Base-by-base conservation (phyloP, 2,797 vertebrate species). In the Benthosema pterotum region DNA sequence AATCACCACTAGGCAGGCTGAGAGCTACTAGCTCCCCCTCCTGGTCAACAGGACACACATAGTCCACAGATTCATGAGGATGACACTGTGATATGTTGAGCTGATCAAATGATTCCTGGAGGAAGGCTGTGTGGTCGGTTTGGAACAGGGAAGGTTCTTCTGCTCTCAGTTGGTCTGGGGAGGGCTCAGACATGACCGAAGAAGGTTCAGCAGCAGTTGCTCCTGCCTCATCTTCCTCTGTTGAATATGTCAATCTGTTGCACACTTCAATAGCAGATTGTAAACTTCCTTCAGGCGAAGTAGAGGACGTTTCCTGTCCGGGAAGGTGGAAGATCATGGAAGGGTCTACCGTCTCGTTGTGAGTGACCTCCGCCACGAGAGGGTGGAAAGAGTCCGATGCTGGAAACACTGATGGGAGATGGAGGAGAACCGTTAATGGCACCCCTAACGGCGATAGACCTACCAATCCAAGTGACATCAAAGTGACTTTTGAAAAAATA, bases 371-470 rank as follows among this genome's bases (percentile, higher is more conserved):
- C 4, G 90, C 78, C 13, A 78, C 82, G 22, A 96, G 85, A 0
- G 79, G 74, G 28, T 88, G 88, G 71, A 96, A 95, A 3, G 89
- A 90, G 15, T 91, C 90, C 12, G 91, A 88, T 54, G 74, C 64
- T 8, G 49, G 32, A 52, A 84, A 72, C n/a, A 65, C 77, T 74
- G 15, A 28, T n/a, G 57, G 4, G 16, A n/a, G 32, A 38, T 11
- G 0, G 48, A 50, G 16, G 14, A 5, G 0, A 15, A 11, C 5
- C 11, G n/a, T 16, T 16, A 50, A 11, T n/a, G 14, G 19, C 3
- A 28, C 51, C 19, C 45, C 12, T 46, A 4, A n/a, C 45, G 5
- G 8, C 11, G 32, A 38, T 38, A 38, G 2, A 38, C 5, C 28
- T 9, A 38, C 8, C 5, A 38, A 38, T 38, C 2, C 7, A 7